phyloP scores from a whole-genome alignment of 2,888 invertebrate genomes.

The Pollenia amentaria region DNA sequence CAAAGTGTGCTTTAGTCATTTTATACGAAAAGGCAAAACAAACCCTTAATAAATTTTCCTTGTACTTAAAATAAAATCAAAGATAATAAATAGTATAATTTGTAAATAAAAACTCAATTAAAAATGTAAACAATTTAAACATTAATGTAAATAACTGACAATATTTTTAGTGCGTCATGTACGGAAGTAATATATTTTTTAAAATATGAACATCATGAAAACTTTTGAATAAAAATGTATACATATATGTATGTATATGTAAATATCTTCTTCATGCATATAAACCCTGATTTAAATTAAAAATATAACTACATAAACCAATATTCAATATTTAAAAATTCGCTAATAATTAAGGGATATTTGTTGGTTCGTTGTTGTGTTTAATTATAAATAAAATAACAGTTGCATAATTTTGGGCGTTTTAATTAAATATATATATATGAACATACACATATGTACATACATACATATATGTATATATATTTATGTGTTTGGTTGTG shows the following conservation, averaged over 20 bases:
- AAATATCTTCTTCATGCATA: background rate
- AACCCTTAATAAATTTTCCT: constrained; percentile 10
- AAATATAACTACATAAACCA: background rate
- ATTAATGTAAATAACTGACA: background rate
- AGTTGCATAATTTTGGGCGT: constrained; percentile 69
- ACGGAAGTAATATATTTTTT: background rate
- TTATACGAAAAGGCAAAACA: constrained; percentile 36
- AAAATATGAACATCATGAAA: constrained; percentile 52
- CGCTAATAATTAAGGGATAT: too few relatives aligned
- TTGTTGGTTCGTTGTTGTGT: too few relatives aligned
- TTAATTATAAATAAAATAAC: constrained; percentile 3
- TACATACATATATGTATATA: background rate
- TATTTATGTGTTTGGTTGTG: background rate
- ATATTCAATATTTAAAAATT: background rate
- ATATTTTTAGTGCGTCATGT: background rate
- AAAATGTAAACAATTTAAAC: background rate
- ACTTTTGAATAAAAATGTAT: background rate
- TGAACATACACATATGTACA: too few relatives aligned
- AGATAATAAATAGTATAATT: background rate
- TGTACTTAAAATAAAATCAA: background rate
- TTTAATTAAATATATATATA: background rate
- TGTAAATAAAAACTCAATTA: background rate
- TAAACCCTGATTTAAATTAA: constrained; percentile 11
- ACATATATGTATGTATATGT: background rate
- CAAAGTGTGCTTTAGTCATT: constrained; percentile 62